Evolutionary conservation across 2,888 invertebrate species (phyloP), one percentile per base, ranked within the genome.

Genomic region (Encarsia formosa): DNA sequence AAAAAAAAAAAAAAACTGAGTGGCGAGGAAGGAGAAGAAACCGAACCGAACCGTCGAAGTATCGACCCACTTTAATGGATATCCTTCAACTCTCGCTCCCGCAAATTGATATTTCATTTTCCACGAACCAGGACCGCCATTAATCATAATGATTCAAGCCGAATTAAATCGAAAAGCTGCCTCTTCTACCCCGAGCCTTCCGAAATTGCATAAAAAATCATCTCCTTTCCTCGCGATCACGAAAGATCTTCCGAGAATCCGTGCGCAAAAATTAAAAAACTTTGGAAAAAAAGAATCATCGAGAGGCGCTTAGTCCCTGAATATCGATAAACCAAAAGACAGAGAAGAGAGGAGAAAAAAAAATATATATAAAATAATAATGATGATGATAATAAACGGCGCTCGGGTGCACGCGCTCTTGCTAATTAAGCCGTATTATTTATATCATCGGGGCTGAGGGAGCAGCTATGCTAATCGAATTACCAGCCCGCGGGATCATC

Each of bases 351-450:
- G 15, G 29, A 34, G 26, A 22, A 15, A 6, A 13, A 22, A 31
- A 32, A 8, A 31, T 31, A 6, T 31, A 11, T 11, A 31, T n/a
- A 31, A n/a, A n/a, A n/a, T n/a, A 13, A 13, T 29, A 9, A 29
- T 29, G 29, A 13, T 29, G 29, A 29, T 9, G 29, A 29, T 13
- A 8, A 29, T 9, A 9, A 29, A 8, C 8, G 8, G 8, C 15
- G 16, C 16, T 5, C 34, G 16, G n/a, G n/a, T 6, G 38, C 26
- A 29, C 23, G n/a, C 43, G 41, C 34, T 15, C n/a, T 35, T 24
- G 49, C 52, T 56, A 56, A 56, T 56, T 56, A 52, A 56, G 56
- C 44, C 52, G 56, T 52, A 56, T 56, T 52, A 56, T 52, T 56
- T 56, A 56, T 52, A 52, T 24, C 24, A 26, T 31, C 32, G 38